Conservation (phyloP, 1,140 invertebrate species). For the Philopotamus ludificatus region DNA sequence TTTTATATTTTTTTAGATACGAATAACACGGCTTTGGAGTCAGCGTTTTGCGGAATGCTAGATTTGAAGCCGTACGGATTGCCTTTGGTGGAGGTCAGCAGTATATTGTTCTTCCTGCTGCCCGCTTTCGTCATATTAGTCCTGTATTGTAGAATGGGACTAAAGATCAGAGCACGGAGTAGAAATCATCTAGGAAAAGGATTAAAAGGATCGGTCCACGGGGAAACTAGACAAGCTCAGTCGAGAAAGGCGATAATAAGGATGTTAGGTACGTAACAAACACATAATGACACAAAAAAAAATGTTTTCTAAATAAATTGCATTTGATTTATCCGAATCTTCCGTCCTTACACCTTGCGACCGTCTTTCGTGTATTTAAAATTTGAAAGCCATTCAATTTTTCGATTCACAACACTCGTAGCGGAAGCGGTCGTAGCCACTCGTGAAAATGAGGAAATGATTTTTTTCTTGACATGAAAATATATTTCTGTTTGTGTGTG, state of each 20-base stretch:
- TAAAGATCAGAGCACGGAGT: conserved; percentile 60
- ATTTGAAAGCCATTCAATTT: too few species aligned
- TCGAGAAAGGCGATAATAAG: conserved; percentile 73
- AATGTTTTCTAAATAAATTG: too few species aligned
- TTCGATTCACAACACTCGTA: too few species aligned
- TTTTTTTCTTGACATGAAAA: too few species aligned
- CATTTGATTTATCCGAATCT: too few species aligned
- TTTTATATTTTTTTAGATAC: conserved; percentile 44
- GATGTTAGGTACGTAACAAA: conserved; percentile 79
- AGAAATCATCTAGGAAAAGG: conserved; percentile 52
- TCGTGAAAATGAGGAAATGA: too few species aligned
- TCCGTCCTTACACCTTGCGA: too few species aligned
- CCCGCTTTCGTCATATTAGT: conserved; percentile 77
- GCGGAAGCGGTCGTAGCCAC: too few species aligned
- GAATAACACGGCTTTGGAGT: conserved; percentile 59
- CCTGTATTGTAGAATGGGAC: conserved; percentile 76
- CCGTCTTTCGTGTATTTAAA: too few species aligned
- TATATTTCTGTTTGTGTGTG: too few species aligned
- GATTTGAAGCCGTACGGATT: conserved; percentile 57
- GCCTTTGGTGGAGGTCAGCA: conserved; percentile 78
- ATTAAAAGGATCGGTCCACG: conserved; percentile 64
- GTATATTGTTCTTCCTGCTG: conserved; percentile 78
- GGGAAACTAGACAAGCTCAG: conserved; percentile 65
- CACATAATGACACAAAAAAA: too few species aligned
- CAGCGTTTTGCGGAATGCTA: conserved; percentile 75